phyloP scores from a whole-genome alignment of 92 coral and sea anemone genomes.

The Epizoanthus rinbou region DNA sequence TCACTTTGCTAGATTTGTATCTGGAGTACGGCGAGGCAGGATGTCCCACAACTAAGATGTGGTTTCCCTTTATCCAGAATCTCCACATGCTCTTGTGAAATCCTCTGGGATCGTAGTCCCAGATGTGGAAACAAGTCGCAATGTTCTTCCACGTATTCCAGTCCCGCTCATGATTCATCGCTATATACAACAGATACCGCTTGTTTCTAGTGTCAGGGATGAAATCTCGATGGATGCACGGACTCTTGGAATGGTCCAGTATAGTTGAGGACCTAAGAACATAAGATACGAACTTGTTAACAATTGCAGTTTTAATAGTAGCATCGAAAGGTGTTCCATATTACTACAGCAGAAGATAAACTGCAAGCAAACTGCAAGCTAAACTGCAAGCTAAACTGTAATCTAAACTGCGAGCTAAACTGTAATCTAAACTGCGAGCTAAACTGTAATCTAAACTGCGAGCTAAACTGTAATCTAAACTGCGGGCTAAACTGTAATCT shows the following conservation, averaged over 20 bases:
- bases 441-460: no score
- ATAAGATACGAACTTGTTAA: not conserved
- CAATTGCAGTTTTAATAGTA: not conserved
- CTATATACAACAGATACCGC: slow-evolving; percentile 58
- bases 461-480: no score
- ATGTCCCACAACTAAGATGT: slow-evolving; percentile 70
- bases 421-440: no score
- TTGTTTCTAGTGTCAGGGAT: slow-evolving; percentile 62
- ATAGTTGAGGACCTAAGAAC: slow-evolving; percentile 53
- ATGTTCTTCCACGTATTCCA: slow-evolving; percentile 69
- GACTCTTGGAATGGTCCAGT: slow-evolving; percentile 72
- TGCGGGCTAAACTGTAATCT: no score
- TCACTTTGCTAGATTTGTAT: slow-evolving; percentile 48
- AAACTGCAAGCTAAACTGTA: no score
- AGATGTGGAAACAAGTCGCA: slow-evolving; percentile 68
- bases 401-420: no score
- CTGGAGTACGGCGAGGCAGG: slow-evolving; percentile 76
- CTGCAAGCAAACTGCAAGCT: no score
- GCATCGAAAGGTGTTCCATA: not conserved
- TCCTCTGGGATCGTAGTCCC: slow-evolving; percentile 78
- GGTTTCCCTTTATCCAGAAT: slow-evolving; percentile 72
- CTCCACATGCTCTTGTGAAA: slow-evolving; percentile 76
- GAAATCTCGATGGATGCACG: slow-evolving; percentile 66
- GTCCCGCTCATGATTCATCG: slow-evolving; percentile 56
- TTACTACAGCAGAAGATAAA: no score